Evolutionary conservation across 2,113 vertebrate genomes (phyloP).

Genomic region (Diphyllodes magnificus): DNA sequence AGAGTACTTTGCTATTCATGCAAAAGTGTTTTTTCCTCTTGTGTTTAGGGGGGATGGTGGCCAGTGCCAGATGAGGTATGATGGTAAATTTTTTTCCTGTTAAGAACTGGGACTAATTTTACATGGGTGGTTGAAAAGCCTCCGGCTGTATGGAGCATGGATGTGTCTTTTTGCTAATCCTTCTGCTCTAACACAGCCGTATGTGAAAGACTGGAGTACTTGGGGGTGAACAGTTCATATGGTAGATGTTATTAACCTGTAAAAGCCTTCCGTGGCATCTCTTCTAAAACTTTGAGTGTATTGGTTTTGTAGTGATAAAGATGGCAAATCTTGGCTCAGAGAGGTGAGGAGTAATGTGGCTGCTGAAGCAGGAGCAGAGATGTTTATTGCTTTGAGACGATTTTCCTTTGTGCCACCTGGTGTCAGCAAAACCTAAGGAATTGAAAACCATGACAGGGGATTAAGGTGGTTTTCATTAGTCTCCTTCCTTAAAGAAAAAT

Average conservation of each 20-base stretch:
- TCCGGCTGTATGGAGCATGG: accelerated
- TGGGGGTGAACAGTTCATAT: neutral
- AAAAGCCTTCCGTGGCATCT: neutral
- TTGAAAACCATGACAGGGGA: neutral
- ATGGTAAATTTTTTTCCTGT: neutral
- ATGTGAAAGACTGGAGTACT: neutral
- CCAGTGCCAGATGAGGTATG: neutral
- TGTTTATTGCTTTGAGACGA: neutral
- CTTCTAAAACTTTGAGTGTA: neutral
- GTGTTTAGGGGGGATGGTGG: neutral
- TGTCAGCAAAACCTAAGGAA: slow-evolving; percentile 61
- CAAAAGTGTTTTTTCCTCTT: neutral
- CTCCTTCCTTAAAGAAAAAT: neutral
- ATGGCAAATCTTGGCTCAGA: neutral
- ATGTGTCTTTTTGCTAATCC: neutral
- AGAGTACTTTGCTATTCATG: neutral
- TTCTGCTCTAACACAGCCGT: neutral
- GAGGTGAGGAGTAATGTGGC: no score
- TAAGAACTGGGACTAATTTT: neutral
- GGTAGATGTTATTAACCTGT: neutral
- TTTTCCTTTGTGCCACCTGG: slow-evolving; percentile 34
- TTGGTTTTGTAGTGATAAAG: neutral
- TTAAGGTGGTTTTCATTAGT: neutral
- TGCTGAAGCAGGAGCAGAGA: neutral
- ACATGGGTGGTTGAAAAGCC: neutral